Base-by-base conservation (phyloP, 2,113 vertebrate species). In the Candoia aspera region DNA sequence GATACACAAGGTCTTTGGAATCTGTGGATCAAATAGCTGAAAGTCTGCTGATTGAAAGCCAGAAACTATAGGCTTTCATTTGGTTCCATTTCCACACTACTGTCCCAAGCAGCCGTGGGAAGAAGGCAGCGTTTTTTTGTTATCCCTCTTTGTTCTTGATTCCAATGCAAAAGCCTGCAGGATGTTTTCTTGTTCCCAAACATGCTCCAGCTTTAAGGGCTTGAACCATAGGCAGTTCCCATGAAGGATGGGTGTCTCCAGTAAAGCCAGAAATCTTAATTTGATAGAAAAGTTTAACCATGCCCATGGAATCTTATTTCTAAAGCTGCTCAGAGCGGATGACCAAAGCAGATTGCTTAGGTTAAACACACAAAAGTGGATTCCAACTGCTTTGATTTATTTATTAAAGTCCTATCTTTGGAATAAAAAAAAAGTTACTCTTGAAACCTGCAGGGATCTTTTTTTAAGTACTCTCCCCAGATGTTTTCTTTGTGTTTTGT, bases 311-410 rank as follows among this genome's bases (percentile, higher is more conserved):
- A 84, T 85, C 57, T 85, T 24, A 19, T 59, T 46, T 60, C 21
- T 84, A 58, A 46, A 57, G 8, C 55, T 26, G 49, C 11, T 46
- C 26, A 54, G 17, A 49, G 29, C 17, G 13, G 79, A 85, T 90
- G 46, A 86, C 46, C 29, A 10, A 53, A 91, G 46, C 57, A 54
- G 58, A 84, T 19, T 3, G 15, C 29, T 84, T 46, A 26, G 73
- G 58, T 73, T 83, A 90, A 58, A 59, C 29, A 55, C 29, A 86
- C n/a, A 91, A 55, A 59, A 86, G 42, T 57, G 84, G 21, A 57
- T 91, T 68, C 84, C 59, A 86, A 54, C 84, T 91, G 58, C 49
- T 53, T 86, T 86, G 29, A 26, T 91, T 87, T 55, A 91, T 91
- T 73, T 91, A 85, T 87, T 79, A 86, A 87, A 68, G 6, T 86